Percentiles rank a stretch among this genome's conserved stretches.
These are phyloP conservation scores for Callinectes sapidus DNA, from an alignment of 2,888 invertebrate genomes.

Conservation along the genomic window DNA sequence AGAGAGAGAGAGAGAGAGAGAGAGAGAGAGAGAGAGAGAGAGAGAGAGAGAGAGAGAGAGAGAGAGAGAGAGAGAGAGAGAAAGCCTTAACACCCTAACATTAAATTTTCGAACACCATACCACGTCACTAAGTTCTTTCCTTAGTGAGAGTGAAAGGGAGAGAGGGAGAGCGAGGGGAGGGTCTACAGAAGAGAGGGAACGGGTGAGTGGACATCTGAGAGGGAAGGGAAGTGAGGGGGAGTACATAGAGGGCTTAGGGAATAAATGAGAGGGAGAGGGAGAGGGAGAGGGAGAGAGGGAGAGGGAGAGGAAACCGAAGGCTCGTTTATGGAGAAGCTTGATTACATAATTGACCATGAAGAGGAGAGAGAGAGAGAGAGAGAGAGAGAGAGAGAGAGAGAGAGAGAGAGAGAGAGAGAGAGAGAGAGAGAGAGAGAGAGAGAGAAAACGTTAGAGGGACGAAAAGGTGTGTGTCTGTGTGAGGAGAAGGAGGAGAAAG, in stretches of 20 bases:
- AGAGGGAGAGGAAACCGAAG: not conserved
- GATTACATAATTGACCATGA: slow-evolving; percentile 44
- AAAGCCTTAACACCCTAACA: not conserved
- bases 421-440: not conserved
- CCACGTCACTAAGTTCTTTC: not conserved
- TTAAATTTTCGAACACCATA: not conserved
- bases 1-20: not conserved
- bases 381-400: slow-evolving; percentile 35
- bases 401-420: slow-evolving; percentile 13
- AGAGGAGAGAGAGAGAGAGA: slow-evolving; percentile 30
- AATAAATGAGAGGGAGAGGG: slow-evolving; percentile 3
- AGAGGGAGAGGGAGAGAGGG: not conserved
- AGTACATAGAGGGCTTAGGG: slow-evolving; percentile 24
- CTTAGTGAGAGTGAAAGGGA: not conserved
- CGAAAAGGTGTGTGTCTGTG: no score
- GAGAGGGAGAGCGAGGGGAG: slow-evolving; percentile 17
- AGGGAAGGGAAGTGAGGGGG: slow-evolving; percentile 26
- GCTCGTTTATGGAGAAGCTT: slow-evolving; percentile 32
- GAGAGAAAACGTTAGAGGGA: not conserved
- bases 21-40: slow-evolving; percentile 31
- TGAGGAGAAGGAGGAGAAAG: not conserved
- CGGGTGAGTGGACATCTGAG: slow-evolving; percentile 26
- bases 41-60: slow-evolving; percentile 41
- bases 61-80: slow-evolving; percentile 39
- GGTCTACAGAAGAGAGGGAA: not conserved